Evolutionary conservation across 2,113 vertebrate genomes (phyloP).

Genomic region (Cebus imitator): DNA sequence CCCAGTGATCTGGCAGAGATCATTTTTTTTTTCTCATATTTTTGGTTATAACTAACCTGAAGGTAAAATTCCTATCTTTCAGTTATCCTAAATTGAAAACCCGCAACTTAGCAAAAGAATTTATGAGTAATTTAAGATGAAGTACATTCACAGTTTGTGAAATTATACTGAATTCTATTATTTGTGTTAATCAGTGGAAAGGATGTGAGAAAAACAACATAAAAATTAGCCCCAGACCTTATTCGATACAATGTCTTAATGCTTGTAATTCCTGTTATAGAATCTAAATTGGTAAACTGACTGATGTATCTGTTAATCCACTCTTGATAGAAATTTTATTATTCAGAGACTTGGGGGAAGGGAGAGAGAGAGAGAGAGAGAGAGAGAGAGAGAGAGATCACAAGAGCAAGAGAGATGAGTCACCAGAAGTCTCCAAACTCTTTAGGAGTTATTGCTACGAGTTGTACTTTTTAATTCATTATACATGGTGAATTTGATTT

Average conservation of each 20-base stretch:
- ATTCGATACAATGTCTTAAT: not conserved
- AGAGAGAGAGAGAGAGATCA: not conserved
- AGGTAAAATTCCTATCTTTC: not conserved
- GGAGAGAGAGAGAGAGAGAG: not conserved
- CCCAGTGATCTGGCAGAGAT: not conserved
- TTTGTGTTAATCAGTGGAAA: not conserved
- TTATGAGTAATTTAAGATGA: slow-evolving; percentile 22
- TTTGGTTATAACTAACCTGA: not conserved
- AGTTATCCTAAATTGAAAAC: not conserved
- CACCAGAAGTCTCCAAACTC: not conserved
- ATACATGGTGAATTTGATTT: not conserved
- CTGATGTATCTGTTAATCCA: not conserved
- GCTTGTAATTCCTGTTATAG: not conserved
- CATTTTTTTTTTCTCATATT: not conserved
- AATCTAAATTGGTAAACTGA: not conserved
- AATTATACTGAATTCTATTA: not conserved
- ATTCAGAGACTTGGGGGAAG: not conserved
- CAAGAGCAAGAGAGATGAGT: not conserved
- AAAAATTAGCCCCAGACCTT: not conserved
- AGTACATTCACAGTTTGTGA: slow-evolving; percentile 18
- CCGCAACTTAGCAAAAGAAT: not conserved
- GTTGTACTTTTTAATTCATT: not conserved
- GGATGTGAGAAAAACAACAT: not conserved
- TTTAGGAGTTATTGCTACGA: not conserved
- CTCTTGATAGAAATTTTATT: not conserved